phyloP scores from a whole-genome alignment of 2,797 vertebrate genomes.

The Phrynocephalus vlangalii region DNA sequence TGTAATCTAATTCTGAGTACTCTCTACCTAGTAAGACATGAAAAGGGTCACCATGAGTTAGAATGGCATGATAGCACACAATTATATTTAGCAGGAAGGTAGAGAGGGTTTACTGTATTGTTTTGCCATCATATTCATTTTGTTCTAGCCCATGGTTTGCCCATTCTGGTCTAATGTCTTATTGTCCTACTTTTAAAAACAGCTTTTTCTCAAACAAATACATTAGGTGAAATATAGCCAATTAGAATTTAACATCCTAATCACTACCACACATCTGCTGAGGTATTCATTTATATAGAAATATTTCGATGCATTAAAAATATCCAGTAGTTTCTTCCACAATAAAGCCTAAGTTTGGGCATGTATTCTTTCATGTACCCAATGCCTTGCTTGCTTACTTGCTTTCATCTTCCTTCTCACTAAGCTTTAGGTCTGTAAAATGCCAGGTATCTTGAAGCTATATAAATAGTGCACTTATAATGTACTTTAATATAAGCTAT shows the following conservation, averaged over 20 bases:
- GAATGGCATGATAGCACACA: no score
- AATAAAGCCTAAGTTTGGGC: not conserved
- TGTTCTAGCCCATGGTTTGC: not conserved
- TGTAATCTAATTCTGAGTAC: no score
- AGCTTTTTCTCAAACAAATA: not conserved
- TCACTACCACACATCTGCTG: not conserved
- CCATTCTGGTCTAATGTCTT: not conserved
- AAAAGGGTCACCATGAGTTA: no score
- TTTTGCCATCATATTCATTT: not conserved
- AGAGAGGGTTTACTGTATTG: not conserved
- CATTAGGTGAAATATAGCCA: not conserved
- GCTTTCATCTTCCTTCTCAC: not conserved
- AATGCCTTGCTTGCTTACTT: not conserved
- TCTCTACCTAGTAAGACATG: no score
- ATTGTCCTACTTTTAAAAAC: not conserved
- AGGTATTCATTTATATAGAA: not conserved
- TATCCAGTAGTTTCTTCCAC: not conserved
- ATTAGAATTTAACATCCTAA: not conserved
- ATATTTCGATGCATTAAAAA: not conserved
- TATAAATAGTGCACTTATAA: not conserved
- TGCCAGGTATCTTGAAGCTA: not conserved
- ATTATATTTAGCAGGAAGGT: not conserved
- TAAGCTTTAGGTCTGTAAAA: not conserved
- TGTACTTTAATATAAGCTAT: not conserved
- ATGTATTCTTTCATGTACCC: not conserved